Evolutionary conservation across 2,888 invertebrate species (phyloP).

Genomic region (Orchestes rusci): DNA sequence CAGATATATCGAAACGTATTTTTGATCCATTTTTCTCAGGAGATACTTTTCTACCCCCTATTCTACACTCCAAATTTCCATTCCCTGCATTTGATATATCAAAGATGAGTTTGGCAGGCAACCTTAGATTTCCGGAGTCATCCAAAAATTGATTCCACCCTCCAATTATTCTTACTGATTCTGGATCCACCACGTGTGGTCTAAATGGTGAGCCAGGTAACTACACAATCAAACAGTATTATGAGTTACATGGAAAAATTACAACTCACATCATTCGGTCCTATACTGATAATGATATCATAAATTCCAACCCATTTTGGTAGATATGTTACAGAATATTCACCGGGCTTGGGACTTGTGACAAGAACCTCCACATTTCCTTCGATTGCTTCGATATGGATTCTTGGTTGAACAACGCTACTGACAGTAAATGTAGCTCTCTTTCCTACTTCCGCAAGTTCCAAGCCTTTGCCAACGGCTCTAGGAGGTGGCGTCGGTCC

Average conservation of each 20-base stretch:
- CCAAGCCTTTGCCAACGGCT: constrained; percentile 61
- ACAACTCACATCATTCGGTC: constrained; percentile 41
- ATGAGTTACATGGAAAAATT: constrained; percentile 1
- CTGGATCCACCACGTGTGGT: constrained; percentile 62
- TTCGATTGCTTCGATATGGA: constrained; percentile 45
- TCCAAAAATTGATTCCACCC: constrained; percentile 83
- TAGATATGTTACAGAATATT: constrained; percentile 84
- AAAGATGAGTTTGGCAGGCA: constrained; percentile 75
- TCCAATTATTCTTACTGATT: constrained; percentile 67
- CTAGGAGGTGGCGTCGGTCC: constrained; percentile 52
- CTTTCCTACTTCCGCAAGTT: constrained; percentile 63
- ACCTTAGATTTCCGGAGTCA: constrained; percentile 61
- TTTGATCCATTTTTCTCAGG: constrained; percentile 39
- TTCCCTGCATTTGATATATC: constrained; percentile 88
- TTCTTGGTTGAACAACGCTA: constrained; percentile 54
- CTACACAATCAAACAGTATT: constrained; percentile 34
- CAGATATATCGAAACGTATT: constrained; percentile 42
- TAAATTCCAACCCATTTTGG: constrained; percentile 89
- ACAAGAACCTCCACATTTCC: constrained; percentile 53
- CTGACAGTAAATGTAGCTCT: constrained; percentile 64
- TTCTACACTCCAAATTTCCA: constrained; percentile 63
- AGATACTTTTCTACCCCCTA: constrained; percentile 56
- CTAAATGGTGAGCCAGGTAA: constrained; percentile 56
- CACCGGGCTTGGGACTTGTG: constrained; percentile 54
- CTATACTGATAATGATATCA: constrained; percentile 68